A percentile compares a stretch with the other conserved stretches of the same genome.
phyloP scores from a whole-genome alignment of 2,113 vertebrate species.

The Macquaria australasica region DNA sequence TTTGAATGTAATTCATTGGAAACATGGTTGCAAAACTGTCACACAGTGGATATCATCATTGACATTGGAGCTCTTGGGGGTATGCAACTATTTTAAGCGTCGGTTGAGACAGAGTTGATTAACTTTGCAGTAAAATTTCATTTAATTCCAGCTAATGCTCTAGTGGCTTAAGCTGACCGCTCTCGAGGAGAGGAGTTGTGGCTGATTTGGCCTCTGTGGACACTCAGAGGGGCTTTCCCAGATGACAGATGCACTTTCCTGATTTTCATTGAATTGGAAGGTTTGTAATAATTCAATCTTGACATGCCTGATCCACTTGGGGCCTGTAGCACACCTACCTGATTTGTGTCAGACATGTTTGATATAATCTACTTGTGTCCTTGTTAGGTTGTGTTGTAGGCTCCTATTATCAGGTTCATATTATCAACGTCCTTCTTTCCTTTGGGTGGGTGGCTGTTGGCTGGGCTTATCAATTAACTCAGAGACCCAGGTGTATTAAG shows the following conservation, averaged over 20 bases:
- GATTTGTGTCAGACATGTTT: conserved; percentile 16
- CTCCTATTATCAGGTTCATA: not conserved
- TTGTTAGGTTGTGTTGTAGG: not conserved
- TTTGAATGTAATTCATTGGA: not conserved
- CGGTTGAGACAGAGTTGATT: conserved; percentile 26
- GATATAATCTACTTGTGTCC: not conserved
- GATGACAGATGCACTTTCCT: not conserved
- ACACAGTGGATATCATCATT: not conserved
- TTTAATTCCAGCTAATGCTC: conserved; percentile 33
- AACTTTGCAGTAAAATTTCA: conserved; percentile 47
- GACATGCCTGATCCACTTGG: not conserved
- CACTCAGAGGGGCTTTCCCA: not conserved
- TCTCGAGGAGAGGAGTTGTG: not conserved
- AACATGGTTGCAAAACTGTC: not conserved
- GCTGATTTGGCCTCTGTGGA: conserved; percentile 14
- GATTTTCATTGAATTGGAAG: conserved; percentile 11
- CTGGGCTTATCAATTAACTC: not conserved
- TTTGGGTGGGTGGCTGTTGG: not conserved
- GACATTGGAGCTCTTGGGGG: not conserved
- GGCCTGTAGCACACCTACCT: not conserved
- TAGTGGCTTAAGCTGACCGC: conserved; percentile 35
- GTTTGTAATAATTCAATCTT: not conserved
- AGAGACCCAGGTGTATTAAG: not conserved
- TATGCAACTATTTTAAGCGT: conserved; percentile 3
- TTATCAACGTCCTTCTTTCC: not conserved